A percentile compares a stretch with the other conserved stretches of the same genome.
Evolutionary conservation across 2,113 vertebrate species (phyloP).

Genomic region (Prinia subflava): DNA sequence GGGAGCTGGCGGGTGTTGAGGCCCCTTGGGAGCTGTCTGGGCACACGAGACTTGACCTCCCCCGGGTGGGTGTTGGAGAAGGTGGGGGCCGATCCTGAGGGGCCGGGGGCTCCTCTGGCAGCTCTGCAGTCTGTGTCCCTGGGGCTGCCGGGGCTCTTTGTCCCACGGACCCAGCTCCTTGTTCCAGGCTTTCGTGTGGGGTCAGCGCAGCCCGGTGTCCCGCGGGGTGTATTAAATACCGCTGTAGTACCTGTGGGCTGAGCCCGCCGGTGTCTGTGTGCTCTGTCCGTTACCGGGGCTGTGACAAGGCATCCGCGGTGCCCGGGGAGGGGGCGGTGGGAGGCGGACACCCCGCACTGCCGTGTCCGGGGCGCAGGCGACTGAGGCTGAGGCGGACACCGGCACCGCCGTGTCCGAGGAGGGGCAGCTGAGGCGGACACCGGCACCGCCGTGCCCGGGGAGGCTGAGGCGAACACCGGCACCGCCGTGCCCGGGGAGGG

Average conservation of each 20-base stretch:
- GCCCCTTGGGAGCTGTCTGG: accelerated
- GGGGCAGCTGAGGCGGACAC: too few relatives aligned
- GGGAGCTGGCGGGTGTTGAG: neutral
- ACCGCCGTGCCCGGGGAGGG: too few relatives aligned
- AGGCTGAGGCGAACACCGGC: too few relatives aligned
- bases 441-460: neutral
- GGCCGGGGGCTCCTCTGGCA: accelerated
- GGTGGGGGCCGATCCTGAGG: accelerated
- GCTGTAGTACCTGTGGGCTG: neutral
- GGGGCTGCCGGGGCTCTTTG: accelerated
- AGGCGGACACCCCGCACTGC: accelerated
- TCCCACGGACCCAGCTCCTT: accelerated
- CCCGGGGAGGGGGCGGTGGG: accelerated
- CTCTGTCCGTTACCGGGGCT: neutral
- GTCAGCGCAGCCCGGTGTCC: neutral
- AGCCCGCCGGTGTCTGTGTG: neutral
- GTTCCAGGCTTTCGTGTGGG: neutral
- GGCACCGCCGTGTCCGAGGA: neutral
- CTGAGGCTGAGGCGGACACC: neutral
- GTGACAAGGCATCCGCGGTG: accelerated
- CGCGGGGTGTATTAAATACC: neutral
- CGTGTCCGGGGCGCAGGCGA: accelerated
- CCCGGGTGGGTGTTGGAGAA: accelerated
- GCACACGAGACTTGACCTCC: accelerated
- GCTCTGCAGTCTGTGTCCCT: too few relatives aligned